Conservation (phyloP, 2,113 vertebrate genomes). For the Gopherus flavomarginatus region DNA sequence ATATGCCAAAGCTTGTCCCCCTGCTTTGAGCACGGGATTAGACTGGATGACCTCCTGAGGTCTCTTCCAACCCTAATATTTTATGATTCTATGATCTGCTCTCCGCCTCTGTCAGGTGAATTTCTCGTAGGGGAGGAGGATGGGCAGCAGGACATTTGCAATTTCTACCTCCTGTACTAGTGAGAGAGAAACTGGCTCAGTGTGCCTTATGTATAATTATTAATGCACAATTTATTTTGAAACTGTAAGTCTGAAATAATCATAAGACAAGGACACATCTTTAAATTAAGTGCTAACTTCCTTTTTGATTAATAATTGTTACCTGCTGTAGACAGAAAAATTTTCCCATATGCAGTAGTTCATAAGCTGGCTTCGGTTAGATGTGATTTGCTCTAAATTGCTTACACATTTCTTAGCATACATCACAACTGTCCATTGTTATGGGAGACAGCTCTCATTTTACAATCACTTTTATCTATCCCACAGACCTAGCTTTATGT, state of each 20-base stretch:
- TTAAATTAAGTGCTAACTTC: not conserved
- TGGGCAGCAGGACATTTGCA: not conserved
- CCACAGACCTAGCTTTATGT: not conserved
- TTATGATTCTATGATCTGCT: not conserved
- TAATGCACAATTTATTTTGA: not conserved
- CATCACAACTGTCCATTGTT: not conserved
- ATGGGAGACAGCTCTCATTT: not conserved
- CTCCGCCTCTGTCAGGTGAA: not conserved
- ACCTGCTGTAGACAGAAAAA: not conserved
- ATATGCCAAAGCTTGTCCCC: not conserved
- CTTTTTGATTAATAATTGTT: conserved; percentile 38
- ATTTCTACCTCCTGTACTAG: not conserved
- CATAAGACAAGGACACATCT: not conserved
- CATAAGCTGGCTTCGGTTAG: conserved; percentile 18
- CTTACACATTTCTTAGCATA: not conserved
- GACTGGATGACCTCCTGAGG: too few relatives aligned
- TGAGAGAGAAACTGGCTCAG: not conserved
- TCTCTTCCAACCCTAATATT: too few relatives aligned
- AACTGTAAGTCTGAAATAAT: not conserved
- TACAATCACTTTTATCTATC: not conserved
- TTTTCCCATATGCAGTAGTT: conserved; percentile 5
- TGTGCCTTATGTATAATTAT: not conserved
- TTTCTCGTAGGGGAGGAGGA: not conserved
- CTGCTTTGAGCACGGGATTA: not conserved
- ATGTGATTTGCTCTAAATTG: conserved; percentile 32